These are phyloP conservation scores for Pseudolaguvia tuberculata DNA, from an alignment of 2,113 vertebrate species.

Conservation along the genomic window DNA sequence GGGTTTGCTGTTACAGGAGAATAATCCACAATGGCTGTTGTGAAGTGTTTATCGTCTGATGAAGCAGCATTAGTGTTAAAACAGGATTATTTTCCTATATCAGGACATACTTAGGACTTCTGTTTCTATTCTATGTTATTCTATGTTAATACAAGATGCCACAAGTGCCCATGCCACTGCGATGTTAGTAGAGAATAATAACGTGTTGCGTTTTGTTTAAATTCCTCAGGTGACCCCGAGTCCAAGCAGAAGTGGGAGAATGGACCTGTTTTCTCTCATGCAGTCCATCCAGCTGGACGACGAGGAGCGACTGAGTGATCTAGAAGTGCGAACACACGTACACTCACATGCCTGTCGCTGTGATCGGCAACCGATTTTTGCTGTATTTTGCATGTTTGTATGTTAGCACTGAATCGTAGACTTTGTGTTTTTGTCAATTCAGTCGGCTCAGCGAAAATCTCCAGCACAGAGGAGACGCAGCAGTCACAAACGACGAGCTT, in stretches of 20 bases:
- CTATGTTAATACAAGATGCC: background rate
- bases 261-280: slow-evolving; percentile 90
- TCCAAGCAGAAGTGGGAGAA: slow-evolving; percentile 71
- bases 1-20: background rate
- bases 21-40: too few species aligned
- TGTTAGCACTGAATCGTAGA: background rate
- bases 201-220: background rate
- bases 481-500: slow-evolving; percentile 56
- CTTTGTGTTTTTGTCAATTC: background rate
- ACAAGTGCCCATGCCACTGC: background rate
- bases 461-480: slow-evolving; percentile 62
- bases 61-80: background rate
- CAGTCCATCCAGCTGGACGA: slow-evolving; percentile 83
- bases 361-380: too few species aligned
- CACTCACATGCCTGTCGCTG: background rate
- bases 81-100: background rate
- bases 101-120: background rate
- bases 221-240: slow-evolving; percentile 51
- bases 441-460: slow-evolving; percentile 62
- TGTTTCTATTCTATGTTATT: background rate
- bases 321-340: slow-evolving; percentile 40
- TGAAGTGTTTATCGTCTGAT: too few species aligned
- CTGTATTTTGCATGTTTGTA: background rate
- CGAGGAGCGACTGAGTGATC: slow-evolving; percentile 51
- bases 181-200: background rate